phyloP scores from a whole-genome alignment of 1,140 invertebrate genomes.

The Scaptomyza montana region DNA sequence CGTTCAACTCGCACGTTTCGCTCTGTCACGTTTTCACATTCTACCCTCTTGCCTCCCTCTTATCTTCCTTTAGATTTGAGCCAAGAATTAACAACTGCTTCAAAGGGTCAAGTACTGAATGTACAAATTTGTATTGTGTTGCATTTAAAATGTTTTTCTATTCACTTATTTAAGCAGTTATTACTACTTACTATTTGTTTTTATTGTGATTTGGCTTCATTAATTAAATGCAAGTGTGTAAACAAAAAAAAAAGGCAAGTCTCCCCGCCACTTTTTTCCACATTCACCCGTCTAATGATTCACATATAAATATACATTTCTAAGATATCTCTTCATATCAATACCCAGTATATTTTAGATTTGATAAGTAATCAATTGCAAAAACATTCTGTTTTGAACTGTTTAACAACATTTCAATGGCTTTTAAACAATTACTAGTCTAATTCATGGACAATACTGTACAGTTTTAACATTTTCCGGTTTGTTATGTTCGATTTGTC shows the following conservation, averaged over 20 bases:
- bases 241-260: slow-evolving; percentile 1
- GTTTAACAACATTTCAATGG: slow-evolving; percentile 3
- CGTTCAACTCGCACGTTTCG: slow-evolving; percentile 2
- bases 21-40: slow-evolving; percentile 1
- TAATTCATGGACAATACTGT: slow-evolving; percentile 16
- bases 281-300: slow-evolving; percentile 31
- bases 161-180: not conserved
- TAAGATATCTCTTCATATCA: not conserved
- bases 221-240: slow-evolving; percentile 20
- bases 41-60: not conserved
- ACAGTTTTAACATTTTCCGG: slow-evolving; percentile 34
- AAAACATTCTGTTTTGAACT: not conserved
- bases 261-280: slow-evolving; percentile 10
- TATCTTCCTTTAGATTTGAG: slow-evolving; percentile 1
- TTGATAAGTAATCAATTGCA: not conserved
- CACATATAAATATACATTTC: slow-evolving; percentile 27
- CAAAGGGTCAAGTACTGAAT: not conserved
- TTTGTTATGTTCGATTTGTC: slow-evolving; percentile 15
- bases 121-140: not conserved
- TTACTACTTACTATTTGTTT: not conserved
- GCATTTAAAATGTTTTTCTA: no score
- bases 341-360: not conserved
- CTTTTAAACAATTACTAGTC: not conserved
- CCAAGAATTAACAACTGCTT: not conserved
- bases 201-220: slow-evolving; percentile 12